Evolutionary conservation across 1,140 invertebrate species (phyloP), one percentile per base, ranked within the genome.

Genomic region (Anoplophora glabripennis): DNA sequence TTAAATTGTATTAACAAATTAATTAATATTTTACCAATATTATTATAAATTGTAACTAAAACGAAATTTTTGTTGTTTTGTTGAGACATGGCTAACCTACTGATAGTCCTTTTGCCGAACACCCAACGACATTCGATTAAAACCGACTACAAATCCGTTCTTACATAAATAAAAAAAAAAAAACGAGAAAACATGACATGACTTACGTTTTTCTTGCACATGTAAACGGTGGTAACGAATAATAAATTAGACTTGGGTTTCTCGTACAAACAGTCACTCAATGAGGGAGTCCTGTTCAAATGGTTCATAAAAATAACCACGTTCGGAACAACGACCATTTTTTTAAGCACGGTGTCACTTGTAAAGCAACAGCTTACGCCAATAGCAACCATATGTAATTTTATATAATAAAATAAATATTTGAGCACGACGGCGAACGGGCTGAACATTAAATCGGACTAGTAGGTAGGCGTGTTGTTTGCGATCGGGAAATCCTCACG

Each of bases 131-230:
- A n/a, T n/a, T n/a, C n/a, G n/a, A n/a, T n/a, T n/a, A n/a, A n/a
- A n/a, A n/a, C n/a, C n/a, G n/a, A n/a, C n/a, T n/a, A n/a, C n/a
- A n/a, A 28, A 28, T 28, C 5, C 2, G 8, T 14, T n/a, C 28
- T 33, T 33, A 44, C 8, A 53, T 15, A 46, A 46, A 46, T 46
- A 3, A 10, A 46, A 34, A 21, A 41, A 28, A 5, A 51, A 51
- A 35, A 14, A 7, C 4, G 17, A n/a, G 0, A 41, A 41, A 10
- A 41, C 38, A 12, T 3, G 21, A 5, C n/a, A 41, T 8, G 18
- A 68, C 70, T 71, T 63, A 72, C 70, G 48, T 61, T 63, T 66
- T 66, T 71, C 51, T 68, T 72, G 28, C 56, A 64, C 36, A 53
- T 41, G 3, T 58, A 64, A 14, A 72, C 60, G 3, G 59, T 57